Base-by-base conservation (phyloP, 2,113 vertebrate genomes). In the Epinephelus lanceolatus region DNA sequence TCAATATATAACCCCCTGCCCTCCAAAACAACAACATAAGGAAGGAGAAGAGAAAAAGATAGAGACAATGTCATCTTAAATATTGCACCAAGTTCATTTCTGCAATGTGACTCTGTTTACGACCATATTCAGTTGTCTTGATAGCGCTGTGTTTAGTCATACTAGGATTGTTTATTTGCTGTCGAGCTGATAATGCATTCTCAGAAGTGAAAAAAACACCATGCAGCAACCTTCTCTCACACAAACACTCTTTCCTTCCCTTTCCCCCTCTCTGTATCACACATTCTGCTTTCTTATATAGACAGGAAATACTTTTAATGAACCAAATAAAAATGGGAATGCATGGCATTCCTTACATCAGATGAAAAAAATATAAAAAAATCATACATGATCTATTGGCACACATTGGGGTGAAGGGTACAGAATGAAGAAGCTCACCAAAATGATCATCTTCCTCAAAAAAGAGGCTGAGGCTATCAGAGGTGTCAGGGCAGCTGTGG, bases 21-120 rank as follows among this genome's bases (percentile, higher is more conserved):
- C 89, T 84, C 70, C 81, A 42, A 85, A 88, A 89, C 72, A 76
- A 74, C 12, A 76, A 80, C 71, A 63, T 30, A 52, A 51, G n/a
- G 37, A 23, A 73, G 49, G 17, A 66, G 19, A 60, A 78, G 40
- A 76, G 49, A 59, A 55, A 73, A 25, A 74, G 51, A 80, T 30
- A 59, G 33, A 86, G 42, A 84, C 86, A 69, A 77, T 67, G 61
- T 85, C n/a, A 69, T 72, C 56, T 73, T 71, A 75, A 69, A 93
- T 91, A 93, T 92, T 94, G 93, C 90, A 93, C 90, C 30, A 68
- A 70, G 85, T 88, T 88, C 61, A 80, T 76, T 81, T 87, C 25
- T 85, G 78, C 81, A 92, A 87, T 86, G 53, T 42, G 80, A 81
- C 69, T 82, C 53, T 69, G 52, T 71, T 59, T 33, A 53, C 19